Evolutionary conservation across 2,888 invertebrate genomes (phyloP).

Genomic region (Marronus borbonicus): DNA sequence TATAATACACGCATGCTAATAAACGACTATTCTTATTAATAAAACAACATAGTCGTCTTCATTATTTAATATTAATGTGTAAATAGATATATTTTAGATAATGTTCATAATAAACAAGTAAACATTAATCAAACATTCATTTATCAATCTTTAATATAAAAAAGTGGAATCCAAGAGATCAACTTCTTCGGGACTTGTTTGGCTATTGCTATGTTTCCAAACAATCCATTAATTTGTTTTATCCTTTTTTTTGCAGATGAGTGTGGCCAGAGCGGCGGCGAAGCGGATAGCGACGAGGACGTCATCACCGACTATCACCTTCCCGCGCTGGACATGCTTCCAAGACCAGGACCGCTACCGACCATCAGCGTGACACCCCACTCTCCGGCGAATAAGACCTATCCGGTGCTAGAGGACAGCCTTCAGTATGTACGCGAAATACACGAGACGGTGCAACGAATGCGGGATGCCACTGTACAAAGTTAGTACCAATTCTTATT

Average conservation of each 20-base stretch:
- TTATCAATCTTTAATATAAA: too few relatives aligned
- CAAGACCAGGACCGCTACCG: constrained; percentile 74
- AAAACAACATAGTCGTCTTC: too few relatives aligned
- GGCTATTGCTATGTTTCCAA: too few relatives aligned
- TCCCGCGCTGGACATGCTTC: constrained; percentile 60
- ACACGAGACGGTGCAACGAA: constrained; percentile 84
- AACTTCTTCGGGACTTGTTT: too few relatives aligned
- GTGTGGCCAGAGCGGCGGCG: constrained; percentile 79
- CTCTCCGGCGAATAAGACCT: constrained; percentile 84
- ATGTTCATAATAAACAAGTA: too few relatives aligned
- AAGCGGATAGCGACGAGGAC: constrained; percentile 86
- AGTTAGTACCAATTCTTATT: constrained; percentile 57
- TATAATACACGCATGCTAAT: too few relatives aligned
- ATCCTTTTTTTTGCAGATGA: constrained; percentile 74
- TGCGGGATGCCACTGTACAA: constrained; percentile 78
- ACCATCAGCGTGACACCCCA: constrained; percentile 92
- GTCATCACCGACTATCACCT: constrained; percentile 83
- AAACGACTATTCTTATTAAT: too few relatives aligned
- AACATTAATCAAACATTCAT: too few relatives aligned
- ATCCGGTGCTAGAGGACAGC: constrained; percentile 81
- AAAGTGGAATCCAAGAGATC: too few relatives aligned
- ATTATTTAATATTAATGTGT: too few relatives aligned
- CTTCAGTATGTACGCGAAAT: constrained; percentile 82
- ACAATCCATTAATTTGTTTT: background rate
- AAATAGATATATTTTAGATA: too few relatives aligned